Evolutionary conservation across 92 coral and sea anemone species (phyloP), one percentile per base, ranked within the genome.

Genomic region (Epizoanthus rinbou): DNA sequence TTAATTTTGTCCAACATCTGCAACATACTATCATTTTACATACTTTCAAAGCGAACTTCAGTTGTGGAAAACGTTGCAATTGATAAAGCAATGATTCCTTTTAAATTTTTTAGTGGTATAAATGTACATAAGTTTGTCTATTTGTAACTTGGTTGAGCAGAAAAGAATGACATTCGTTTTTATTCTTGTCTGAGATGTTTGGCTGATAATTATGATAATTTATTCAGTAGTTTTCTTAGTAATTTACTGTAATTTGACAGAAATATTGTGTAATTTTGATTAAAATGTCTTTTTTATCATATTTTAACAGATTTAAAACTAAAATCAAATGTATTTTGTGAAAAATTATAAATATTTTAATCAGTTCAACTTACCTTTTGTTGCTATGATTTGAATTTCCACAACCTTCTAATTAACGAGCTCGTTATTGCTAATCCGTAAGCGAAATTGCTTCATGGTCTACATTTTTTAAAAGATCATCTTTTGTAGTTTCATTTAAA

Each of bases 21-120:
- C 74, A 80, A 18, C 16, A 54, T 74, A n/a, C n/a, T n/a, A n/a
- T n/a, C n/a, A n/a, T n/a, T n/a, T n/a, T n/a, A n/a, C n/a, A n/a
- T n/a, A 22, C 75, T 13, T 84, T 57, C 60, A 62, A 71, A 57
- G 85, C 8, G 17, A 75, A 75, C 8, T 89, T 75, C 11, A 75
- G 69, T 21, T 90, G 86, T 31, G 73, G 83, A 65, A 64, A 54
- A 53, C 16, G 57, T 80, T 43, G 21, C 84, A 25, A 57, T 75
- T 64, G 90, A 86, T 45, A 74, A 82, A 59, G 84, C 72, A 8
- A 88, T 88, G 88, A 25, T 84, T 16, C 86, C 65, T 22, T 85
- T n/a, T 16, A 78, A 84, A 76, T 82, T 25, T 25, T 69, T 69
- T 25, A 69, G 74, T 31, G 43, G 74, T 69, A 31, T 69, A 31